Evolutionary conservation across 1,140 invertebrate species (phyloP).

Genomic region (Arctopsyche grandis): DNA sequence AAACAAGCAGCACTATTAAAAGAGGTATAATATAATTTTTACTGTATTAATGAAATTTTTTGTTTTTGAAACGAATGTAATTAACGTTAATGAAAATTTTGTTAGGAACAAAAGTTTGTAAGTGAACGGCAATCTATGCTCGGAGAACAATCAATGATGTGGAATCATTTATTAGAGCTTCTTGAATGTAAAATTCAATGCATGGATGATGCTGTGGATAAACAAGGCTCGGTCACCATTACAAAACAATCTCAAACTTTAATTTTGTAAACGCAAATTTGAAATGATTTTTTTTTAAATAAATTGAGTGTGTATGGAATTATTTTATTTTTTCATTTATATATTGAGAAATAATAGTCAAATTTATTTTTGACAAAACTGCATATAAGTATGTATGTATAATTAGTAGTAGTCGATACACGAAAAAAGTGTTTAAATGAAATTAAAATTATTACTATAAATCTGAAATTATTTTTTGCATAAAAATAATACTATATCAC

Average conservation of each 20-base stretch:
- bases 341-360: too few relatives aligned
- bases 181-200: slow-evolving; percentile 62
- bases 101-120: slow-evolving; percentile 64
- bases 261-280: slow-evolving; percentile 55
- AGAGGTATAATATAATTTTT: slow-evolving; percentile 56
- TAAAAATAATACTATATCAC: too few relatives aligned
- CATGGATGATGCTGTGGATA: slow-evolving; percentile 58
- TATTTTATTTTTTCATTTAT: too few relatives aligned
- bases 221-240: slow-evolving; percentile 63
- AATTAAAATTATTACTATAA: too few relatives aligned
- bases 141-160: slow-evolving; percentile 62
- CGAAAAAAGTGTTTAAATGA: too few relatives aligned
- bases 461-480: too few relatives aligned
- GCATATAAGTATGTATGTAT: too few relatives aligned
- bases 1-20: slow-evolving; percentile 62
- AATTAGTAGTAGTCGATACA: too few relatives aligned
- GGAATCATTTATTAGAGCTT: slow-evolving; percentile 61
- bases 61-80: too few relatives aligned
- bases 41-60: background rate
- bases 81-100: background rate
- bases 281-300: background rate
- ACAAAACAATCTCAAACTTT: slow-evolving; percentile 65
- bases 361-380: too few relatives aligned
- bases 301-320: background rate
- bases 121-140: slow-evolving; percentile 63